Evolutionary conservation across 1,140 invertebrate species (phyloP), one percentile per base, ranked within the genome.

Genomic region (Gryllus bimaculatus): DNA sequence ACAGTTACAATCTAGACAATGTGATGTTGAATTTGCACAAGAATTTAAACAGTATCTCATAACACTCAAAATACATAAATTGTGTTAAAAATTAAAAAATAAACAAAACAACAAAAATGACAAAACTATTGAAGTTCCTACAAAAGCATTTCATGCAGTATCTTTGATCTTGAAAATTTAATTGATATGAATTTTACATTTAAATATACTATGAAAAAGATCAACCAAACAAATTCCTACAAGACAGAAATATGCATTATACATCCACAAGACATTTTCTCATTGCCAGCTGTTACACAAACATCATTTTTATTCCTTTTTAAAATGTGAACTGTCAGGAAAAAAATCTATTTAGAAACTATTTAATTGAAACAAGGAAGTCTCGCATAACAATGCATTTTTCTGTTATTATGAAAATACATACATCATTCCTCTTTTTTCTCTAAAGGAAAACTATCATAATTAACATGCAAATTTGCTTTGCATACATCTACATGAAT

Each of bases 191-290:
- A 39, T 39, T 39, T 39, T 39, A 39, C 26, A 39, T 39, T 39
- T 39, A 39, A 39, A 39, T 39, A 39, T 39, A 39, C 26, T 39
- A 39, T 39, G 85, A 83, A 82, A 82, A 84, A 82, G 48, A 81
- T 84, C 81, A 84, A 83, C 82, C 83, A 80, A 39, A 82, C 78
- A 81, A 84, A 77, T 39, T 39, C 26, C 26, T 39, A 81, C 79
- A 76, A 81, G 83, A 82, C 48, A 78, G 79, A 77, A 75, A 75
- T 76, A 74, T 83, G 75, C 76, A 79, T 39, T 39, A 2, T 39
- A 39, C 26, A 39, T 39, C 26, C 26, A n/a, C n/a, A 39, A 39
- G 26, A 39, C 26, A 39, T 2, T 39, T 39, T 2, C 5, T 39
- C 26, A 39, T 39, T 39, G 5, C 26, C 26, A 39, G 26, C 26